Evolutionary conservation across 23 tunicate species (phyloP), one percentile per base, ranked within the genome.

Genomic region (Diplosoma virens): DNA sequence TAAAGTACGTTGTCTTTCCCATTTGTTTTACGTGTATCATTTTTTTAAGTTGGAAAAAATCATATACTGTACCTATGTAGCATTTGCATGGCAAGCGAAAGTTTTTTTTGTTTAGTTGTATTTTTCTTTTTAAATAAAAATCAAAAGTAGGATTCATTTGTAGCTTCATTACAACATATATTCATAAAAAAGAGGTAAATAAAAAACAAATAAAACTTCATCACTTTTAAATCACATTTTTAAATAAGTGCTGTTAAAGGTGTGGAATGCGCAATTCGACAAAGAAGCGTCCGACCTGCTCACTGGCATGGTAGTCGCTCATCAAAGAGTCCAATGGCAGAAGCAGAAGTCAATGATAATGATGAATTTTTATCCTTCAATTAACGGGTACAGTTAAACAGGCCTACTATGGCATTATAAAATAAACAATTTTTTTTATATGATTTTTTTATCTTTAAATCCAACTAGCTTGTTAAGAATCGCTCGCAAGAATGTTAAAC

Each of bases 201-300:
- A 9, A 41, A 41, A 41, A 41, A 7, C 9, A 41, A 41, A 41
- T 14, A 41, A 41, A 41, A 9, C 14, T 41, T 41, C 11, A 41
- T 41, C 9, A 41, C 14, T 41, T 7, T 41, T 11, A n/a, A n/a
- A 18, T 55, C 61, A 9, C 17, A 4, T 9, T 17, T 55, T 55
- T 9, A 9, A 4, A 17, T 55, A 17, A 9, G 17, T 18, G 17
- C 29, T 33, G 25, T 35, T 68, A 34, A n/a, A 68, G 75, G 54
- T 68, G 5, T 68, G 75, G 75, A 68, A 68, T 36, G 75, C 75
- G 4, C 7, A 68, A 21, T 9, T 68, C 4, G 37, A 68, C 23
- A 17, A 16, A 21, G 75, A 35, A 37, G 52, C 20, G 4, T 34
- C 75, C 20, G 21, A 41, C 21, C 11, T 41, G 7, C 7, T 7